Evolutionary conservation across 2,113 vertebrate species (phyloP).

Genomic region (Siniperca knerii): DNA sequence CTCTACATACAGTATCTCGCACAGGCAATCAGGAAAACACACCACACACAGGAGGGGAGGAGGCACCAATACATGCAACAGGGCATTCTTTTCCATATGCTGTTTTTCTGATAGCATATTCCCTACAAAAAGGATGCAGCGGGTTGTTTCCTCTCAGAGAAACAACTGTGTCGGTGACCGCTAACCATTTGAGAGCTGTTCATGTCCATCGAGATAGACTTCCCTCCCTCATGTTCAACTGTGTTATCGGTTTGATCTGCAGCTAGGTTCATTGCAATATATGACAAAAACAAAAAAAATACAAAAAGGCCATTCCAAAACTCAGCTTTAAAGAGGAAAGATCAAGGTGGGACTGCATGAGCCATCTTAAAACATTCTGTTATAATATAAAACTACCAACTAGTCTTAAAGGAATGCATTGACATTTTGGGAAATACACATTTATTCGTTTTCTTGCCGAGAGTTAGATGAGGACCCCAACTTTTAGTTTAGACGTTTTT

Average conservation of each 20-base stretch:
- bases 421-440: background rate
- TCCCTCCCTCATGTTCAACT: conserved; percentile 1
- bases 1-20: conserved; percentile 29
- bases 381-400: background rate
- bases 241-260: background rate
- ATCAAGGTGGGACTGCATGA: background rate
- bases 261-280: background rate
- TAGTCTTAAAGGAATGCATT: background rate
- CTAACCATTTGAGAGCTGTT: background rate
- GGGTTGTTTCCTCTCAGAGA: conserved; percentile 6
- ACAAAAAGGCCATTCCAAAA: conserved; percentile 37
- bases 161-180: background rate
- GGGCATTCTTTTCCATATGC: conserved; percentile 77
- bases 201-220: conserved; percentile 37
- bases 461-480: background rate
- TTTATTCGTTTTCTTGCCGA: background rate
- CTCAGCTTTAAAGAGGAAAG: background rate
- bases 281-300: conserved; percentile 1
- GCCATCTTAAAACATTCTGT: background rate
- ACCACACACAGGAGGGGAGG: conserved; percentile 30
- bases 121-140: conserved; percentile 38
- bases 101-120: conserved; percentile 60
- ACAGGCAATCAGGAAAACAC: conserved; percentile 42
- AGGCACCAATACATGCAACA: conserved; percentile 75
- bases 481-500: background rate